Conservation (phyloP, 2,888 invertebrate genomes). For the Rhagonycha fulva region DNA sequence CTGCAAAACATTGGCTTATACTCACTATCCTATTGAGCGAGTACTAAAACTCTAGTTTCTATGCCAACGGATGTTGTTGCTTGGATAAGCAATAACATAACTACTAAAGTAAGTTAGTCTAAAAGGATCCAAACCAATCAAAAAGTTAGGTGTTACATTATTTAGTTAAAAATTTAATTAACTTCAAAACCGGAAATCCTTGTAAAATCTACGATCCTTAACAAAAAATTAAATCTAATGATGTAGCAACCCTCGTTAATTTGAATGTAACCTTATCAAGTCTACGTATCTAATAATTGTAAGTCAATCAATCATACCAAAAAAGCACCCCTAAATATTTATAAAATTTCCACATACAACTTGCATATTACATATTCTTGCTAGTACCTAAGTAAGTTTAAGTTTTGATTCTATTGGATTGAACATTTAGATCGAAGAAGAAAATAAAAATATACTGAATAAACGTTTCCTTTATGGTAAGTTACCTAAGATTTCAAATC, state of each 20-base stretch:
- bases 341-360: not conserved
- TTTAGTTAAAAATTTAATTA: not conserved
- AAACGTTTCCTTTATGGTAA: not conserved
- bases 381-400: not conserved
- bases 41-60: constrained; percentile 8
- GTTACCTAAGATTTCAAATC: not conserved
- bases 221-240: not conserved
- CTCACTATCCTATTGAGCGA: constrained; percentile 7
- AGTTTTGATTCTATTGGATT: not conserved
- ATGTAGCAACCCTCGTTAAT: not conserved
- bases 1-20: constrained; percentile 18
- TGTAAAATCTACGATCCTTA: not conserved
- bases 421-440: not conserved
- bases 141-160: not conserved
- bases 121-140: not conserved
- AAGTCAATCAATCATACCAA: not conserved
- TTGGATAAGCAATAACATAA: not conserved
- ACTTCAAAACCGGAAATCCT: not conserved
- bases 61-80: constrained; percentile 3
- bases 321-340: not conserved
- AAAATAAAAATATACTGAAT: not conserved
- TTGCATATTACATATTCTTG: not conserved
- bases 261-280: not conserved
- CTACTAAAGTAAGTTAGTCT: not conserved
- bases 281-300: not conserved